Conservation (phyloP, 2,113 vertebrate species). For the Rhabdomys dilectus region DNA sequence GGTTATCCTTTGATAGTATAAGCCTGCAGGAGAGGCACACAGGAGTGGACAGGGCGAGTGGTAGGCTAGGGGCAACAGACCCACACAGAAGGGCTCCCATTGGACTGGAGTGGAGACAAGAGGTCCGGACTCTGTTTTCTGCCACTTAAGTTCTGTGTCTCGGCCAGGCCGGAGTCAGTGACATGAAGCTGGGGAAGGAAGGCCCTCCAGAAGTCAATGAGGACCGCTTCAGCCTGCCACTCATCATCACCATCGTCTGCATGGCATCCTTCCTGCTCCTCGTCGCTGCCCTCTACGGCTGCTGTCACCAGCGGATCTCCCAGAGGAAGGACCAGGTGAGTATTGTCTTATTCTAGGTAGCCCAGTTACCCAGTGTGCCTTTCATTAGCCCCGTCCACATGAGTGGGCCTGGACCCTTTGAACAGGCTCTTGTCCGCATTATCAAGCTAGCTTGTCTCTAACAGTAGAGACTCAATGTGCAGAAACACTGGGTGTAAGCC, state of each 20-base stretch:
- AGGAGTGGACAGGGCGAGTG: not conserved
- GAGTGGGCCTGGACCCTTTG: not conserved
- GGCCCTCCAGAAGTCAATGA: constrained; percentile 66
- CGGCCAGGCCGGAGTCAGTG: constrained; percentile 79
- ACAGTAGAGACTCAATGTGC: accelerated
- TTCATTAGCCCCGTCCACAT: not conserved
- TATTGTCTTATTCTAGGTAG: not conserved
- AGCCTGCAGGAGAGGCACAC: not conserved
- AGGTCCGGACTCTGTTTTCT: not conserved
- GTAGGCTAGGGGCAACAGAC: too few species aligned
- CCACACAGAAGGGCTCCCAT: not conserved
- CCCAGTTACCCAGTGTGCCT: not conserved
- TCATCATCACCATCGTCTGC: constrained; percentile 90
- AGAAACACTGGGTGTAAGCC: not conserved
- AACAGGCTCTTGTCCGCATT: not conserved
- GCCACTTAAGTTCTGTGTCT: not conserved
- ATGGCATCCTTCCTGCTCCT: constrained; percentile 88
- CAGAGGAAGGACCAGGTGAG: constrained; percentile 89
- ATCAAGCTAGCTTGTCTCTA: not conserved
- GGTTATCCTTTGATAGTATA: accelerated
- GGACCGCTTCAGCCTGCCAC: constrained; percentile 87
- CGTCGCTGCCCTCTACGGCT: constrained; percentile 86
- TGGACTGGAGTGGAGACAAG: not conserved
- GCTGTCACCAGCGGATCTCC: constrained; percentile 89
- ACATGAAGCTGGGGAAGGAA: constrained; percentile 70